phyloP scores from a whole-genome alignment of 2,888 invertebrate genomes.

The Trachelus iudaicus region DNA sequence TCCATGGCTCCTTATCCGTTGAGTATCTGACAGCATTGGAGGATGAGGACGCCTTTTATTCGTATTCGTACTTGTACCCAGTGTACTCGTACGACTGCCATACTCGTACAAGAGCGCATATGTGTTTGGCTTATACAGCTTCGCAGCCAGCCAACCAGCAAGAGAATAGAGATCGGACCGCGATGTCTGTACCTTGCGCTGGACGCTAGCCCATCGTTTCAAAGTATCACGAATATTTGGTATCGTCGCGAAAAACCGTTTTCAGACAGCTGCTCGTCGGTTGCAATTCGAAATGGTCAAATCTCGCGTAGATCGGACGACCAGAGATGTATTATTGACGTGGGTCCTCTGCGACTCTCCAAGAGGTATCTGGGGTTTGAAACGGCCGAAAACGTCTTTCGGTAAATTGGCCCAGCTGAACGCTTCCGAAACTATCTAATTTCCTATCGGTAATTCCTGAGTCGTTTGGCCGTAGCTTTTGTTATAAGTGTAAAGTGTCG shows the following conservation, averaged over 20 bases:
- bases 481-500: not conserved
- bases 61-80: not conserved
- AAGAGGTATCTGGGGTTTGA: not conserved
- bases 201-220: conserved; percentile 55
- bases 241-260: not conserved
- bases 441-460: not conserved
- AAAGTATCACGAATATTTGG: conserved; percentile 43
- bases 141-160: not conserved
- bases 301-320: not conserved
- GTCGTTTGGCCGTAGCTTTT: not conserved
- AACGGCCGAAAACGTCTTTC: not conserved
- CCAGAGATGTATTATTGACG: not conserved
- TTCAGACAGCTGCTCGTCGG: not conserved
- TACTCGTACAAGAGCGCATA: not conserved
- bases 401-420: not conserved
- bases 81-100: not conserved
- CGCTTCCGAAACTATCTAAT: not conserved
- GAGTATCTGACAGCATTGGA: not conserved
- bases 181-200: conserved; percentile 29
- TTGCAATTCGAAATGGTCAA: not conserved
- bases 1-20: not conserved
- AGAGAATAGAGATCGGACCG: conserved; percentile 36
- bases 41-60: not conserved
- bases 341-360: not conserved
- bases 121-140: not conserved